Conservation (phyloP, 1,140 invertebrate species). For the Pseudobourletiella spinata region DNA sequence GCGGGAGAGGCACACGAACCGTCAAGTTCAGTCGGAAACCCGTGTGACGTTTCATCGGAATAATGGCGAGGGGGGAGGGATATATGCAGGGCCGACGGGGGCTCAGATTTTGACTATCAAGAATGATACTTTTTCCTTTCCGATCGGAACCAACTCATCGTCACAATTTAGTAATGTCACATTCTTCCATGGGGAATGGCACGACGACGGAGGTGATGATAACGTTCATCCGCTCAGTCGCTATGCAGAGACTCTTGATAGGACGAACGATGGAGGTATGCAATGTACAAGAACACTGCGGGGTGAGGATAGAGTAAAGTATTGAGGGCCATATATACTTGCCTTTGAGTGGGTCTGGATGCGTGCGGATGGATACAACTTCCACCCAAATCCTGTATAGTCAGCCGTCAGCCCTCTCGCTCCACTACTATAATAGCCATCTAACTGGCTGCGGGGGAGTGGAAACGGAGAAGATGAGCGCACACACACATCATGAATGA, state of each 20-base stretch:
- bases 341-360: not conserved
- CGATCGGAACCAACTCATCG: conserved; percentile 3
- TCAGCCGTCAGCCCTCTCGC: no score
- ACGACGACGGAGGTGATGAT: conserved; percentile 18
- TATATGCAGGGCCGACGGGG: conserved; percentile 3
- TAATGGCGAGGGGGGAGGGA: not conserved
- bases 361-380: no score
- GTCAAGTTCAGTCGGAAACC: conserved; percentile 22
- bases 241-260: not conserved
- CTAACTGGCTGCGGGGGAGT: not conserved
- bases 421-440: not conserved
- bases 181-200: conserved; percentile 15
- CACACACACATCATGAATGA: no score
- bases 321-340: not conserved
- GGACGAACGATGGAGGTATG: not conserved
- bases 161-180: conserved; percentile 25
- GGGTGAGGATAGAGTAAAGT: not conserved
- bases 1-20: conserved; percentile 16
- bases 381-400: not conserved
- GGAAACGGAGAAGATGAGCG: not conserved
- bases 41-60: conserved; percentile 24
- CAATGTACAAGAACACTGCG: not conserved
- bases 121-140: conserved; percentile 18
- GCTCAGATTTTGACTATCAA: conserved; percentile 8
- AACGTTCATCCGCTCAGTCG: conserved; percentile 21